Evolutionary conservation across 2,113 vertebrate species (phyloP), one percentile per base, ranked within the genome.

Genomic region (Siphamia tubifer): DNA sequence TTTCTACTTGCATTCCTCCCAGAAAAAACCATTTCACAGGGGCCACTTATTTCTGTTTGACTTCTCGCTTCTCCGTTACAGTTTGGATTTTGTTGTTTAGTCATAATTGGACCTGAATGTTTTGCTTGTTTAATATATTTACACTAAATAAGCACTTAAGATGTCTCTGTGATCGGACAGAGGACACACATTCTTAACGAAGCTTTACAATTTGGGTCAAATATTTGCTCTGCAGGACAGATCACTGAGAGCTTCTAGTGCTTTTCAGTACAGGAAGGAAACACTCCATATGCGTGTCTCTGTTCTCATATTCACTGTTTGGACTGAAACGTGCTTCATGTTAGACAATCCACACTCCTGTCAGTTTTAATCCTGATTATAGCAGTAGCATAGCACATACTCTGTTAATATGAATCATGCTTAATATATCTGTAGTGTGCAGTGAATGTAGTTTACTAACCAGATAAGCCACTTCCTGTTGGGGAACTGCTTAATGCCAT

Each of bases 1-100:
- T 66, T 75, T 60, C 3, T 0, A 66, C 54, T 61, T 68, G 52
- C 86, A 87, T 87, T 89, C 81, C 87, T 58, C 16, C 48, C 15
- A 20, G 36, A 47, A 10, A 43, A 47, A 10, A 43, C 56, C 60
- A 52, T 56, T 32, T 54, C 24, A 47, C 9, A 2, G 67, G 83
- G 85, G 86, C 77, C 87, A 84, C 28, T 64, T 47, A 5, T 72
- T 67, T 72, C 11, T 35, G 23, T 70, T 62, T 28, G 11, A 45
- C 60, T 28, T 34, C 20, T 23, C 5, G 17, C 13, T 25, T 60
- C 15, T 28, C 15, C 27, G 65, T 63, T 74, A 8, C 17, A 47
- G 21, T 54, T 42, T 60, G 11, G 15, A 64, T 35, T 36, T 17
- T 28, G 17, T 21, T 16, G 35, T 28, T 28, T 10, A 27, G 6